phyloP scores from a whole-genome alignment of 2,113 vertebrate species.

The Pollimyrus isidori region DNA sequence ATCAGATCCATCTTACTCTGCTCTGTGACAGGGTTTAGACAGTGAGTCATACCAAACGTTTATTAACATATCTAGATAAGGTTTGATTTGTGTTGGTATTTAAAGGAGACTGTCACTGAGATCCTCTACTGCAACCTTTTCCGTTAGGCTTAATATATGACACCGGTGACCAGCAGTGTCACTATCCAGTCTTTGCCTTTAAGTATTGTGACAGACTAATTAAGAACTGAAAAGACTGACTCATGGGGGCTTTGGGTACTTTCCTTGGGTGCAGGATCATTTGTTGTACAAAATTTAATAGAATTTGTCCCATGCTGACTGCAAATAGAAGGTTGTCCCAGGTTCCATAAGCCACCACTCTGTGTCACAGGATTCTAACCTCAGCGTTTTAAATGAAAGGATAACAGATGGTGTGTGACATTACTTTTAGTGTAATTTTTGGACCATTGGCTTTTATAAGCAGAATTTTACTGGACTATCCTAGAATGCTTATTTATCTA shows the following conservation, averaged over 20 bases:
- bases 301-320: background rate
- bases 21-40: background rate
- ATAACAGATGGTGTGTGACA: slow-evolving; percentile 11
- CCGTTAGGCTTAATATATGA: background rate
- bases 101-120: background rate
- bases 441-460: background rate
- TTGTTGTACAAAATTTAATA: background rate
- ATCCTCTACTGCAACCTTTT: background rate
- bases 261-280: background rate
- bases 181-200: background rate
- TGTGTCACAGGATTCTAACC: background rate
- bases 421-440: background rate
- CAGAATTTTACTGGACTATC: background rate
- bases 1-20: background rate
- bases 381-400: background rate
- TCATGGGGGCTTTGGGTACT: background rate
- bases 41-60: background rate
- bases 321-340: background rate
- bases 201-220: background rate
- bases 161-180: background rate
- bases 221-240: background rate
- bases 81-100: background rate
- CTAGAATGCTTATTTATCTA: background rate
- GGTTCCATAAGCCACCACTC: background rate
- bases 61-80: background rate